Percentiles rank a stretch among this genome's conserved stretches.
phyloP scores from a whole-genome alignment of 92 coral and sea anemone species.

The Diadumene lineata region DNA sequence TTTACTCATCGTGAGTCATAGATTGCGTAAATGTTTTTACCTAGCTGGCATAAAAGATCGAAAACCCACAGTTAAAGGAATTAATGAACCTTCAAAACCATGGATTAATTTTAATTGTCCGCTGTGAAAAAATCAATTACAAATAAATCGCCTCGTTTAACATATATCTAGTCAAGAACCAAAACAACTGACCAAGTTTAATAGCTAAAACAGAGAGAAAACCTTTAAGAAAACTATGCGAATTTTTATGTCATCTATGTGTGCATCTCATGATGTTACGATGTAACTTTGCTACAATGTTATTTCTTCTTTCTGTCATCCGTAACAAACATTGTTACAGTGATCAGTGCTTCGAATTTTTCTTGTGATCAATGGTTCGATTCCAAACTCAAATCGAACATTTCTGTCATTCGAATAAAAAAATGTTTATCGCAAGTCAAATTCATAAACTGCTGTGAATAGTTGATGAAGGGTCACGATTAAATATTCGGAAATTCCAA shows the following conservation, averaged over 20 bases:
- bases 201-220: not conserved
- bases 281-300: not conserved
- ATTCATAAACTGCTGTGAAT: not conserved
- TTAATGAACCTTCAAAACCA: constrained; percentile 15
- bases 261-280: too few species aligned
- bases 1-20: not conserved
- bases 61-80: constrained; percentile 7
- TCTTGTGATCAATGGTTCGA: not conserved
- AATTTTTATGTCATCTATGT: not conserved
- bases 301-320: too few species aligned
- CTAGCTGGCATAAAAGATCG: not conserved
- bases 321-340: not conserved
- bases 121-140: constrained; percentile 22
- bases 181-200: not conserved
- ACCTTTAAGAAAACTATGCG: not conserved
- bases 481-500: constrained; percentile 4
- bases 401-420: too few species aligned
- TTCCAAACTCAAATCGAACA: not conserved
- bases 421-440: not conserved
- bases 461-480: constrained; percentile 32
- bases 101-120: constrained; percentile 32
- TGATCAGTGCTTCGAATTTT: not conserved
- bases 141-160: constrained; percentile 27
- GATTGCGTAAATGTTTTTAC: not conserved
- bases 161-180: not conserved